Evolutionary conservation across 1,140 invertebrate species (phyloP).

Genomic region (Bombyx mandarina): DNA sequence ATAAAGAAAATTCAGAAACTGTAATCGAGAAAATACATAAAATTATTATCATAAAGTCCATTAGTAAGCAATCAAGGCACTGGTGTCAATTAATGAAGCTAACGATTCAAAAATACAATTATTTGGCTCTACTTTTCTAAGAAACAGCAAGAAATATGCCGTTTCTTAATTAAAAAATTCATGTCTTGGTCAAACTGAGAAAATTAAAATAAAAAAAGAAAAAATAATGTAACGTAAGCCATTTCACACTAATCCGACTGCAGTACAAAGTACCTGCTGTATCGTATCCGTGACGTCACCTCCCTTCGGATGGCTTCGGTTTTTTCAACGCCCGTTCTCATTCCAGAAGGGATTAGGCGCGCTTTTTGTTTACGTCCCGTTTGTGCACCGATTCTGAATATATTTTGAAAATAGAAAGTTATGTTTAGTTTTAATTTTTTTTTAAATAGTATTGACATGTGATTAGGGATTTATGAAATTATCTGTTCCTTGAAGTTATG

Average conservation of each 20-base stretch:
- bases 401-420: slow-evolving; percentile 4
- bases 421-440: too few relatives aligned
- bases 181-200: too few relatives aligned
- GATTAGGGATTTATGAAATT: neutral
- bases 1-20: too few relatives aligned
- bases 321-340: slow-evolving; percentile 21
- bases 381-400: slow-evolving; percentile 17
- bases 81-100: too few relatives aligned
- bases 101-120: too few relatives aligned
- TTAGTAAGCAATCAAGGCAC: too few relatives aligned
- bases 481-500: neutral
- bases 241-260: slow-evolving; percentile 21
- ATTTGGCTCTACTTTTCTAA: too few relatives aligned
- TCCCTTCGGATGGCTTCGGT: slow-evolving; percentile 46
- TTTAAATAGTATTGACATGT: too few relatives aligned
- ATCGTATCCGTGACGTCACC: slow-evolving; percentile 38
- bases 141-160: too few relatives aligned
- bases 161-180: too few relatives aligned
- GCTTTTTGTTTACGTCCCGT: slow-evolving; percentile 32
- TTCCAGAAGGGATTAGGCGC: slow-evolving; percentile 42
- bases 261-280: slow-evolving; percentile 27
- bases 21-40: too few relatives aligned
- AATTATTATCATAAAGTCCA: too few relatives aligned
- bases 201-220: neutral
- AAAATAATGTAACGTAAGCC: slow-evolving; percentile 9